These are phyloP conservation scores for Tenthredo notha DNA, from an alignment of 2,888 invertebrate genomes.

Conservation along the genomic window DNA sequence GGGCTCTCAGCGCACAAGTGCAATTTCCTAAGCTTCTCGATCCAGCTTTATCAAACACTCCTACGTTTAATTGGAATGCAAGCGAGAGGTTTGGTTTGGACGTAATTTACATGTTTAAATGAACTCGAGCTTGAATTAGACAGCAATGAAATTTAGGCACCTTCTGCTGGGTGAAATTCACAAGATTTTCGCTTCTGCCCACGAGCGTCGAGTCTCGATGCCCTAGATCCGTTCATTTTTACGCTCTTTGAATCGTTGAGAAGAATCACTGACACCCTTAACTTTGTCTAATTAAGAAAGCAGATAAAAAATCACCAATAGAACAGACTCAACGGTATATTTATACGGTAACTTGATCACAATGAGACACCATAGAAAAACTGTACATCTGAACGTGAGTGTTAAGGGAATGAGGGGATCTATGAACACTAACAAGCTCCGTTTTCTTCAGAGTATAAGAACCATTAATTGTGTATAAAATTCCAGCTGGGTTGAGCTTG, in stretches of 20 bases:
- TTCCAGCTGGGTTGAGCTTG: conserved; percentile 33
- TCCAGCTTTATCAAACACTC: conserved; percentile 26
- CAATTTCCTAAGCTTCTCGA: conserved; percentile 29
- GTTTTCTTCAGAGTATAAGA: neutral
- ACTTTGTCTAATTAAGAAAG: neutral
- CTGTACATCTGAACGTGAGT: neutral
- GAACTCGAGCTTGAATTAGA: conserved; percentile 6
- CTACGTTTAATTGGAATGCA: conserved; percentile 24
- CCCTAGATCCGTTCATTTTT: neutral
- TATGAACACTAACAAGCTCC: neutral
- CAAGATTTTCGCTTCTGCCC: neutral
- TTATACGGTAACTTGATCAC: neutral
- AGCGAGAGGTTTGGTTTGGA: conserved; percentile 18
- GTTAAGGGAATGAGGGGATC: neutral
- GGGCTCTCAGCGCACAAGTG: neutral
- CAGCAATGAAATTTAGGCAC: neutral
- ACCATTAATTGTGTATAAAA: conserved; percentile 12
- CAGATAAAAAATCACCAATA: neutral
- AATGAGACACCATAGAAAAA: neutral
- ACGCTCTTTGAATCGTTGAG: neutral
- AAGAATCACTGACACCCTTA: neutral
- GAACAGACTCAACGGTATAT: neutral
- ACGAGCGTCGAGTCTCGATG: neutral
- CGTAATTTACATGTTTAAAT: conserved; percentile 39
- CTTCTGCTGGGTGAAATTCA: neutral